phyloP scores from a whole-genome alignment of 23 tunicate genomes.

The Botrylloides violaceus region DNA sequence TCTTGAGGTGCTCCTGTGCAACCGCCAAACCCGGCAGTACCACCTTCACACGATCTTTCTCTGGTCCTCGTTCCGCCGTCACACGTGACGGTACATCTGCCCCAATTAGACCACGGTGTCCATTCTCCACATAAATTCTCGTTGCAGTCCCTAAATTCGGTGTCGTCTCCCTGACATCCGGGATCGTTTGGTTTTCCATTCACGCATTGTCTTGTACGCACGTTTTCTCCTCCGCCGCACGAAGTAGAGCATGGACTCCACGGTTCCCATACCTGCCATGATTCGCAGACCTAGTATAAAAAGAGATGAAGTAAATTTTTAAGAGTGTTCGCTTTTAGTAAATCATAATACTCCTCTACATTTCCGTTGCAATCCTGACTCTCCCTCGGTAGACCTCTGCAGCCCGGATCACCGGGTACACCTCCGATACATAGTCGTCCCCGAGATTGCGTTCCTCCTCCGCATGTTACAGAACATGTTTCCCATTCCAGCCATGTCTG shows the following conservation, averaged over 20 bases:
- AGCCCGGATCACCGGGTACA: slow-evolving; percentile 18
- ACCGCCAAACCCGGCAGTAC: slow-evolving; percentile 8
- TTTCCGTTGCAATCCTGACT: slow-evolving; percentile 13
- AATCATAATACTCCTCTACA: too few relatives aligned
- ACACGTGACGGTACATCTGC: slow-evolving; percentile 13
- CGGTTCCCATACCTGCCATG: slow-evolving; percentile 33
- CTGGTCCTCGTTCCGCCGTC: slow-evolving; percentile 16
- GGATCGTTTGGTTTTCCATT: slow-evolving; percentile 25
- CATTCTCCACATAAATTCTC: not conserved
- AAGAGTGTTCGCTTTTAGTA: too few relatives aligned
- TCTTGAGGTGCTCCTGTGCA: slow-evolving; percentile 20
- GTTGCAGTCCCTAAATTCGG: slow-evolving; percentile 27
- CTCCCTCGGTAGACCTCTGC: slow-evolving; percentile 1
- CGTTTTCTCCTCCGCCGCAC: slow-evolving; percentile 49
- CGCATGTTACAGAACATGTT: slow-evolving; percentile 17
- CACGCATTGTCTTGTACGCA: slow-evolving; percentile 30
- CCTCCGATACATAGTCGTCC: slow-evolving; percentile 23
- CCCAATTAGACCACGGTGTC: slow-evolving; percentile 6
- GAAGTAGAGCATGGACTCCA: slow-evolving; percentile 35
- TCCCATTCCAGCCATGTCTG: slow-evolving; percentile 30
- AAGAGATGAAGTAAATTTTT: too few relatives aligned
- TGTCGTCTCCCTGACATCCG: slow-evolving; percentile 13
- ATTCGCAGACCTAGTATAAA: slow-evolving; percentile 18
- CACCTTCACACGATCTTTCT: slow-evolving; percentile 9
- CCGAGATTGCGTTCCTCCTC: slow-evolving; percentile 8